Conservation (phyloP, 37 sponge, comb jelly and placozoan species). For the Beroe forskalii region DNA sequence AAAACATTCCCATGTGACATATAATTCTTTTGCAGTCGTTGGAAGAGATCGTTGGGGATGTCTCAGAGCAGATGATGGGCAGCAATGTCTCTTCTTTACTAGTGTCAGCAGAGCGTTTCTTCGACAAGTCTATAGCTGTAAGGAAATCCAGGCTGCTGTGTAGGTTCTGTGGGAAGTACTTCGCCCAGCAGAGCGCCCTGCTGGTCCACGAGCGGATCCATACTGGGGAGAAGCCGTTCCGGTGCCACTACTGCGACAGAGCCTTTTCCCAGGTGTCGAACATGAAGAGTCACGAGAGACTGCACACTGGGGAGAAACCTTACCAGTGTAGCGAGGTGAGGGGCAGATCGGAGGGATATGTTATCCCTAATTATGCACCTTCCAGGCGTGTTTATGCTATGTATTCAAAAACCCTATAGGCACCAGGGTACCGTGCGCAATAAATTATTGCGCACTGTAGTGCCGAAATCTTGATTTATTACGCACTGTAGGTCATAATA, state of each 20-base stretch:
- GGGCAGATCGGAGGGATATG: no score
- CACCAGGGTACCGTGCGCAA: no score
- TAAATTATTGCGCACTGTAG: no score
- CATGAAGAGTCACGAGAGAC: conserved; percentile 16
- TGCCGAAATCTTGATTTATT: no score
- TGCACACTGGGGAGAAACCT: conserved; percentile 42
- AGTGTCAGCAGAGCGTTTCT: not conserved
- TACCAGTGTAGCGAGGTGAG: conserved; percentile 17
- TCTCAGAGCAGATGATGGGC: no score
- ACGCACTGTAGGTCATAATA: no score
- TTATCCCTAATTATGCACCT: no score
- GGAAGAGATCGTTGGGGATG: no score
- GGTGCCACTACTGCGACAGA: not conserved
- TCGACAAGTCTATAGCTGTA: not conserved
- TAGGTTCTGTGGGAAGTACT: conserved; percentile 38
- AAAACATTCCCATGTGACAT: no score
- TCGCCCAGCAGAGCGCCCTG: conserved; percentile 34
- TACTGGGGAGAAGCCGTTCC: conserved; percentile 15
- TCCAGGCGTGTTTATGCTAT: no score
- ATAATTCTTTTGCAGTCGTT: no score
- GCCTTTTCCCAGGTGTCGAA: conserved; percentile 35
- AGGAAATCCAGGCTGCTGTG: not conserved
- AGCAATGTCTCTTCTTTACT: not conserved
- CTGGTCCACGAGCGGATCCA: conserved; percentile 45
- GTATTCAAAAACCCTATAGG: no score